Conservation (phyloP, 1,140 invertebrate genomes). For the Pomacea maculata region DNA sequence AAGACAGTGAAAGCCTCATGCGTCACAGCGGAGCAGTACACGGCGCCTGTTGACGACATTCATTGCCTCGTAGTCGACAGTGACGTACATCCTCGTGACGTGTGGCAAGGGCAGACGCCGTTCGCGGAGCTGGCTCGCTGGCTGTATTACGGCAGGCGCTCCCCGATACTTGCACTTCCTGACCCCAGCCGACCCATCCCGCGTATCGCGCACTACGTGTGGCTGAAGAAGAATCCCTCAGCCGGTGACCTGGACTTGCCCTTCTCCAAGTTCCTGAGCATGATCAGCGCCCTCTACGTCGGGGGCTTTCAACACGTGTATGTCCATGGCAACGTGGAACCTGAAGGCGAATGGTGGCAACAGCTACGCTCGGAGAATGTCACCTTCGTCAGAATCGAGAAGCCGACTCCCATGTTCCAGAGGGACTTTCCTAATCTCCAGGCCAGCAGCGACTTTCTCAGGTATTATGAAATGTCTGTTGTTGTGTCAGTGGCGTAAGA, state of each 20-base stretch:
- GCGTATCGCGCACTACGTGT: constrained; percentile 10
- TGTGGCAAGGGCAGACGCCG: constrained; percentile 6
- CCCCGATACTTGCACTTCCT: not conserved
- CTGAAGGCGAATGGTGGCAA: constrained; percentile 22
- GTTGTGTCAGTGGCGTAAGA: no score
- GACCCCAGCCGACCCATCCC: not conserved
- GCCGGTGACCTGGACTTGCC: constrained; percentile 6
- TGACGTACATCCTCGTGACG: constrained; percentile 15
- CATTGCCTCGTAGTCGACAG: constrained; percentile 13
- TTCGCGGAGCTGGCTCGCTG: constrained; percentile 24
- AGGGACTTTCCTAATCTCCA: no score
- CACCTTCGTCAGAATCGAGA: constrained; percentile 23
- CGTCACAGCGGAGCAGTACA: not conserved
- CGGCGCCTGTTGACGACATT: not conserved
- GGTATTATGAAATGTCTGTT: no score
- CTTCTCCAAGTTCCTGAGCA: constrained; percentile 12
- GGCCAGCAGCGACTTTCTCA: no score
- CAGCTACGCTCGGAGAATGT: constrained; percentile 27
- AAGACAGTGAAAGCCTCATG: not conserved
- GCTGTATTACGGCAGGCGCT: constrained; percentile 18
- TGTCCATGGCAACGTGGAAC: constrained; percentile 23
- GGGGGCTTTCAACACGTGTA: constrained; percentile 23
- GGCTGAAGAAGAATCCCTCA: not conserved
- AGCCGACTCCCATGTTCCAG: constrained; percentile 15
- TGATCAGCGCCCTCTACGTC: constrained; percentile 20